Evolutionary conservation across 1,140 invertebrate genomes (phyloP), one percentile per base, ranked within the genome.

Genomic region (Phocides pigmalion): DNA sequence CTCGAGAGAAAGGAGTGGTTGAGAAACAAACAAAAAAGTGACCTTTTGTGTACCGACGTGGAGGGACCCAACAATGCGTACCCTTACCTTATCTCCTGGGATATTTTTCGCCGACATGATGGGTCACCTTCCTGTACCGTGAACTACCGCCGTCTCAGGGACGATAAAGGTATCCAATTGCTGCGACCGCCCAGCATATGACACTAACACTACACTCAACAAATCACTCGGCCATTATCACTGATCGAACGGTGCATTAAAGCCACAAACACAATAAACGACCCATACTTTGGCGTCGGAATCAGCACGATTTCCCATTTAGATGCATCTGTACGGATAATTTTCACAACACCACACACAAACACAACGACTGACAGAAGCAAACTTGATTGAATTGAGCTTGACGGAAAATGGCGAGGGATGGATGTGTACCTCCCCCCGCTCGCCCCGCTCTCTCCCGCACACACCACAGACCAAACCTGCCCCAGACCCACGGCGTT

Each of bases 271-370:
- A 91, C 83, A 89, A 83, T 69, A 83, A 84, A 71, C 83, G 79
- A 87, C 80, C 89, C 89, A 91, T 91, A 73, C 74, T 89, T 82
- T 82, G 79, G 85, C 82, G 77, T 77, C 80, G 80, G 75, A 80
- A 82, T 87, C 74, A 90, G 75, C 86, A 89, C 80, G 76, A 89
- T 89, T 89, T 88, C 86, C 87, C 84, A 89, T 91, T 89, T 82
- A 91, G 73, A 89, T 89, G 87, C 85, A 89, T 89, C 81, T 76
- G 80, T 84, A 91, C 87, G 67, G 71, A 81, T 82, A 91, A 89
- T 89, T 88, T 87, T 89, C 89, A 89, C 82, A 84, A 84, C 83
- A 91, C 87, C 74, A 79, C 79, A 89, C 87, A 90, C 85, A 90
- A 90, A 89, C 88, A 91, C 87, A 82, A 69, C 85, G 82, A 85